Conservation (phyloP, 2,888 invertebrate genomes). For the Hybos culiciformis region DNA sequence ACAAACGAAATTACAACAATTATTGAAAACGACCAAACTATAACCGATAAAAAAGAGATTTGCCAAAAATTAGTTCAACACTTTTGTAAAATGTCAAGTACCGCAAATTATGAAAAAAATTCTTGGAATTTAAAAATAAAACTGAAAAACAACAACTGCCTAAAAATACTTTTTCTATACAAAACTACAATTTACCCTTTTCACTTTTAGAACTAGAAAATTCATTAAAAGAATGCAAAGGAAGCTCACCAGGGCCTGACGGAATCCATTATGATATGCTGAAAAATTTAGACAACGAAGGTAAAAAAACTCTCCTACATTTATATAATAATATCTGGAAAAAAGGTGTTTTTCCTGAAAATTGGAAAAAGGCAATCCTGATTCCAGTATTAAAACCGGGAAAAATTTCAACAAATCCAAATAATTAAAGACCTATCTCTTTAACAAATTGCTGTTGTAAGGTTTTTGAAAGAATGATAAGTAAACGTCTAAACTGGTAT, state of each 20-base stretch:
- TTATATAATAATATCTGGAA: neutral
- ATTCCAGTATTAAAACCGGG: neutral
- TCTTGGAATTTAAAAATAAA: neutral
- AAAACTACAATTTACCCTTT: neutral
- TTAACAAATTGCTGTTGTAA: neutral
- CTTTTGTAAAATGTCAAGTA: neutral
- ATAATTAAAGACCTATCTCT: neutral
- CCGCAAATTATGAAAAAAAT: neutral
- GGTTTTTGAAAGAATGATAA: constrained; percentile 1
- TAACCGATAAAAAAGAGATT: neutral
- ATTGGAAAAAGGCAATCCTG: neutral
- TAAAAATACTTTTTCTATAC: too few relatives aligned
- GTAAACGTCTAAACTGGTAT: neutral
- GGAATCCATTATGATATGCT: neutral
- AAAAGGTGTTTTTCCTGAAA: neutral
- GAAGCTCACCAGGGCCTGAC: neutral
- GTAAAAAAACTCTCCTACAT: neutral
- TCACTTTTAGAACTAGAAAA: neutral
- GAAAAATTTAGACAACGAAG: neutral
- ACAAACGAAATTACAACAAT: neutral
- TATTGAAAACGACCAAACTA: neutral
- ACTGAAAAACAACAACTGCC: neutral
- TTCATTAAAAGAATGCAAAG: neutral
- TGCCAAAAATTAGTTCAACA: neutral
- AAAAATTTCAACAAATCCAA: neutral